phyloP scores from a whole-genome alignment of 2,113 vertebrate genomes.

The Platichthys stellatus region DNA sequence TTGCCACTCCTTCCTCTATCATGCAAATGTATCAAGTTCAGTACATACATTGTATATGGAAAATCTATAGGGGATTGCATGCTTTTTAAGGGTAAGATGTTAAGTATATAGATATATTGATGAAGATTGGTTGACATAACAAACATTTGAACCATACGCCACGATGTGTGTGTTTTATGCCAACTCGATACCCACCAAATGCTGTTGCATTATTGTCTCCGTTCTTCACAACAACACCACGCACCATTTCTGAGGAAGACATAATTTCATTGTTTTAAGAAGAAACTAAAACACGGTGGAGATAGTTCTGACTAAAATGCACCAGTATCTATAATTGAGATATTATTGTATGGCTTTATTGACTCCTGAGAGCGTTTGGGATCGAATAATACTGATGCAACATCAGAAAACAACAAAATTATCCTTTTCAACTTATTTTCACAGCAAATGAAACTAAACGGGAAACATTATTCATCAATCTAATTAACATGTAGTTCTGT shows the following conservation, averaged over 20 bases:
- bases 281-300: not conserved
- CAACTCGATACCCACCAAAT: constrained; percentile 35
- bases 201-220: constrained; percentile 41
- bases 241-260: constrained; percentile 47
- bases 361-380: not conserved
- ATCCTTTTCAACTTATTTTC: too few relatives aligned
- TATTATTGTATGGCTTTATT: not conserved
- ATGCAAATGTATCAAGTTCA: constrained; percentile 36
- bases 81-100: not conserved
- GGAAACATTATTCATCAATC: too few relatives aligned
- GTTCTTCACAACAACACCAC: constrained; percentile 55
- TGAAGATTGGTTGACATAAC: not conserved
- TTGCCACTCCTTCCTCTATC: constrained; percentile 6
- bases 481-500: too few relatives aligned
- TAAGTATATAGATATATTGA: too few relatives aligned
- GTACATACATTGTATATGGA: not conserved
- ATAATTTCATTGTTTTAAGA: not conserved
- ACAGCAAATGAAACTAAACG: too few relatives aligned
- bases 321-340: not conserved
- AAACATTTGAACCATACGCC: not conserved
- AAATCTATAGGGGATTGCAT: not conserved
- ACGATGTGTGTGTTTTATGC: too few relatives aligned
- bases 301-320: not conserved
- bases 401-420: not conserved
- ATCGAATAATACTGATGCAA: constrained; percentile 15